Base-by-base conservation (phyloP, 2,888 invertebrate species). In the Vesta saturnalis region DNA sequence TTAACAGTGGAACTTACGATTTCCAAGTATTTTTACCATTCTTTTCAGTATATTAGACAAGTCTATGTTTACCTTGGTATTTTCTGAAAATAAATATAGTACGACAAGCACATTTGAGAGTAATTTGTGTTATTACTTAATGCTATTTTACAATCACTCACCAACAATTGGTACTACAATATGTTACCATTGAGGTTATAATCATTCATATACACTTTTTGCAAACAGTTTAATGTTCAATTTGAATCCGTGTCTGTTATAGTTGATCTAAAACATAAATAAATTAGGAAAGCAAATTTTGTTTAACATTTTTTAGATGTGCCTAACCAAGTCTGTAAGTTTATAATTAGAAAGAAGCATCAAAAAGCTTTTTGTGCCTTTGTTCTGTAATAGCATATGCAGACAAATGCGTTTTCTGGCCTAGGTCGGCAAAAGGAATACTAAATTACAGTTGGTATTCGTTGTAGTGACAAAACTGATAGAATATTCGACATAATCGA, bases 101-200 rank as follows among this genome's bases (percentile, higher is more conserved):
- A n/a, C n/a, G n/a, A n/a, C n/a, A 2, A 58, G 12, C 91, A 47
- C 5, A 10, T 47, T 6, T 47, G 15, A 5, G 5, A 5, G 15
- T 15, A 47, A 14, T 4, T 12, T n/a, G n/a, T n/a, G n/a, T 15
- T 19, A 77, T 82, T 77, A 89, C 89, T 77, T 84, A 91, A 85
- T 0, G 90, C 90, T 8, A 91, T 86, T 72, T 90, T 91, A 0
- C 89, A 89, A 60, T 85, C 81, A 0, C 91, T 87, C 86, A 0
- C 91, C 91, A 23, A 86, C 87, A 10, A 91, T 88, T 0, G 91
- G 90, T 55, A 91, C 78, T 15, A 91, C 3, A 91, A 80, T 66
- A 91, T 86, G 46, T 88, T 85, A n/a, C 91, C 91, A 49, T 88
- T 85, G 86, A 91, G 86, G 70, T 87, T 85, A 78, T 91, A 91